Evolutionary conservation across 2,888 invertebrate species (phyloP).

Genomic region (Macrophya annulata): DNA sequence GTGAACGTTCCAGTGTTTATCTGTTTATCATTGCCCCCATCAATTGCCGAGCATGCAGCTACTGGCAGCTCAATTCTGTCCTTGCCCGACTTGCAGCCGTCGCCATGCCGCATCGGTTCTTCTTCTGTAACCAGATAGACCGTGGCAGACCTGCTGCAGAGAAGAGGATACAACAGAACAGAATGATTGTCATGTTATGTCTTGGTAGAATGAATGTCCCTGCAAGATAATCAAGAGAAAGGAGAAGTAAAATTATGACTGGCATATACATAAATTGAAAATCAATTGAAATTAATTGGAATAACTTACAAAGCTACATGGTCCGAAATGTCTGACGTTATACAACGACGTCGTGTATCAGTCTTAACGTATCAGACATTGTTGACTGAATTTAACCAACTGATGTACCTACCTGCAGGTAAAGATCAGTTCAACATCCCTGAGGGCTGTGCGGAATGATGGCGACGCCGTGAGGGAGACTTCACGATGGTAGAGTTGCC

Average conservation of each 20-base stretch:
- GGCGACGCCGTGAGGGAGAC: not conserved
- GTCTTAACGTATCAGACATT: not conserved
- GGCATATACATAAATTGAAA: not conserved
- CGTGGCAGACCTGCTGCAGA: not conserved
- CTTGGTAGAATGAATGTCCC: not conserved
- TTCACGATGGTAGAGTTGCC: constrained; percentile 23
- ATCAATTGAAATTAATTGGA: not conserved
- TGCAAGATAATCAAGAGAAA: not conserved
- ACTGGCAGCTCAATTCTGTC: constrained; percentile 25
- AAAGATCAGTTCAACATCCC: constrained; percentile 11
- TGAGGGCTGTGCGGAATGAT: not conserved
- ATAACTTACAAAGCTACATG: not conserved
- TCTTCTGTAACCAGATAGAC: not conserved
- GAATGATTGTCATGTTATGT: not conserved
- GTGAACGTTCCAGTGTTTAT: constrained; percentile 38
- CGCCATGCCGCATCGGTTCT: not conserved
- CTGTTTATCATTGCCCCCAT: constrained; percentile 39
- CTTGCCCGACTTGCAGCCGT: constrained; percentile 33
- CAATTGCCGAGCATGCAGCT: constrained; percentile 24
- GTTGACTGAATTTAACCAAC: not conserved
- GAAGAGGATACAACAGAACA: not conserved
- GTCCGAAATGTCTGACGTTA: not conserved
- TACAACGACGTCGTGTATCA: not conserved
- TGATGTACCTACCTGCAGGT: not conserved
- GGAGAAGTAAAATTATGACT: not conserved